Evolutionary conservation across 2,113 vertebrate genomes (phyloP).

Genomic region (Vimba vimba): DNA sequence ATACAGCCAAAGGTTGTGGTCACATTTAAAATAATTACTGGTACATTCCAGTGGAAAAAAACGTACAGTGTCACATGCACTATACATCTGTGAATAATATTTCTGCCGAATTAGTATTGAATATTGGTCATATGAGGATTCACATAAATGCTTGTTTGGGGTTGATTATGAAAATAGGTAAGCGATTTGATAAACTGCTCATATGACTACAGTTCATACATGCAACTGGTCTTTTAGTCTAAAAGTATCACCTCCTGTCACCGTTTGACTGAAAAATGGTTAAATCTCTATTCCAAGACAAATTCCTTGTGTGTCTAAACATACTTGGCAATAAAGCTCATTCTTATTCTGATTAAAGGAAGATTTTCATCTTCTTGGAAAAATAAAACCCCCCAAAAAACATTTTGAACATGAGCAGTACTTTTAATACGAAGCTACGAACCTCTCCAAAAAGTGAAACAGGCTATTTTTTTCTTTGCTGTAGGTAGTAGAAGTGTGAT

Average conservation of each 20-base stretch:
- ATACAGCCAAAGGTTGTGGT: constrained; percentile 22
- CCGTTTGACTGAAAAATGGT: neutral
- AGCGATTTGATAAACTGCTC: constrained; percentile 15
- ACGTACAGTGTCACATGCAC: constrained; percentile 46
- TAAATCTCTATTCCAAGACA: neutral
- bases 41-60: constrained; percentile 51
- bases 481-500: neutral
- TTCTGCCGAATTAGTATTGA: constrained; percentile 46
- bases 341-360: neutral
- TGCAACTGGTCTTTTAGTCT: neutral
- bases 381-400: too few species aligned
- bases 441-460: neutral
- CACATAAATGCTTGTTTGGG: neutral
- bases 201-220: neutral
- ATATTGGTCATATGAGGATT: neutral
- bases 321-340: too few species aligned
- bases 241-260: neutral
- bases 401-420: too few species aligned
- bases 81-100: constrained; percentile 18
- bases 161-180: constrained; percentile 1
- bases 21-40: neutral
- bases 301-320: too few species aligned
- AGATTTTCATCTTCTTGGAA: too few species aligned
- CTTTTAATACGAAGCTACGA: neutral
- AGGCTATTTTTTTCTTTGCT: neutral